Evolutionary conservation across 2,113 vertebrate genomes (phyloP).

Genomic region (Sinocyclocheilus maitianheensis): DNA sequence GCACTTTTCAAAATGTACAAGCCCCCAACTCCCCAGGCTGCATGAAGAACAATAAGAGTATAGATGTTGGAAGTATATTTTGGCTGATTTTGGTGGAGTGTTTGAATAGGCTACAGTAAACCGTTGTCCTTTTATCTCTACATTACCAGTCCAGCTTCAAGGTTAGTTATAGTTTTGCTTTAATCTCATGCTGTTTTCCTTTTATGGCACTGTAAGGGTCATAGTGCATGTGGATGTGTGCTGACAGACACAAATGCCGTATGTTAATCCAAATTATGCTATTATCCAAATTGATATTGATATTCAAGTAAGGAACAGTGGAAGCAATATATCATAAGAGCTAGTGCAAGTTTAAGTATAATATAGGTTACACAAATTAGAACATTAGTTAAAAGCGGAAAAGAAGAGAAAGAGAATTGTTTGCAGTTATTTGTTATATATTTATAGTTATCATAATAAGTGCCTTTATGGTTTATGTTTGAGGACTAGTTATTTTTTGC

Average conservation of each 20-base stretch:
- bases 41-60: not conserved
- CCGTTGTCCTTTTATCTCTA: conserved; percentile 29
- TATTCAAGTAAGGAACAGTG: not conserved
- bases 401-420: not conserved
- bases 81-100: not conserved
- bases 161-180: conserved; percentile 30
- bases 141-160: conserved; percentile 39
- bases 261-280: not conserved
- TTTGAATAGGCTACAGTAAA: conserved; percentile 26
- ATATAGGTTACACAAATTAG: not conserved
- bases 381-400: not conserved
- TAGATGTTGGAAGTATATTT: not conserved
- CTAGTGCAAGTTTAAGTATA: not conserved
- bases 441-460: not conserved
- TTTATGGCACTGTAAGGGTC: conserved; percentile 40
- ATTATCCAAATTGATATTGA: not conserved
- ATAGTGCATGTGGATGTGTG: conserved; percentile 29
- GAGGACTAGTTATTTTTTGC: not conserved
- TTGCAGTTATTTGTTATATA: not conserved
- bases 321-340: not conserved
- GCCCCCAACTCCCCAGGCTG: too few species aligned
- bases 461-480: not conserved
- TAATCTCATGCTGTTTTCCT: not conserved
- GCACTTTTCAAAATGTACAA: not conserved
- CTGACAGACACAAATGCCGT: not conserved